Conservation (phyloP, 2,113 vertebrate genomes). For the Genyomyrus donnyi region DNA sequence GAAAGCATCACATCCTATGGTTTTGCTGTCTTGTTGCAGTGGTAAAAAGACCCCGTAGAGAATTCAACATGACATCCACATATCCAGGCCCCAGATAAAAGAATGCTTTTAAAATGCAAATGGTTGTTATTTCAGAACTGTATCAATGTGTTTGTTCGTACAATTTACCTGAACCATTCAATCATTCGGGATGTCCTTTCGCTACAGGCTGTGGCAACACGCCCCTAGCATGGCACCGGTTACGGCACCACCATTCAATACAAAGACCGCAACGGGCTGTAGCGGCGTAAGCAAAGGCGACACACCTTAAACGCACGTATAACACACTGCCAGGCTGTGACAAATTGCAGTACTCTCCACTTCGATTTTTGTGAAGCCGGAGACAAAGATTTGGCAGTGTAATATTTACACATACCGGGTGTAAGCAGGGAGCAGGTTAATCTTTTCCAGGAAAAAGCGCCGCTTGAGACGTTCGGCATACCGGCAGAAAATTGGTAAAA, state of each 20-base stretch:
- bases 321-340: background rate
- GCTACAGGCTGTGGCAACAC: background rate
- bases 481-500: background rate
- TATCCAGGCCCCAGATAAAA: background rate
- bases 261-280: background rate
- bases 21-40: background rate
- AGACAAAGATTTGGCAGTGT: background rate
- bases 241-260: background rate
- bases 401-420: background rate
- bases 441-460: background rate
- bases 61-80: background rate
- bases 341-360: background rate
- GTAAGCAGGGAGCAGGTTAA: background rate
- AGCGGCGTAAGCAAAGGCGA: background rate
- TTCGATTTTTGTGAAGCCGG: background rate
- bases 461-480: background rate
- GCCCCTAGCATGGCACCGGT: conserved; percentile 7
- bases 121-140: too few relatives aligned
- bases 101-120: background rate
- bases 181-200: background rate
- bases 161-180: background rate
- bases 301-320: background rate
- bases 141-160: background rate
- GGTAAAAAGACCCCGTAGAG: background rate
- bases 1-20: background rate